Evolutionary conservation across 2,113 vertebrate species (phyloP).

Genomic region (Onychostruthus taczanowskii): DNA sequence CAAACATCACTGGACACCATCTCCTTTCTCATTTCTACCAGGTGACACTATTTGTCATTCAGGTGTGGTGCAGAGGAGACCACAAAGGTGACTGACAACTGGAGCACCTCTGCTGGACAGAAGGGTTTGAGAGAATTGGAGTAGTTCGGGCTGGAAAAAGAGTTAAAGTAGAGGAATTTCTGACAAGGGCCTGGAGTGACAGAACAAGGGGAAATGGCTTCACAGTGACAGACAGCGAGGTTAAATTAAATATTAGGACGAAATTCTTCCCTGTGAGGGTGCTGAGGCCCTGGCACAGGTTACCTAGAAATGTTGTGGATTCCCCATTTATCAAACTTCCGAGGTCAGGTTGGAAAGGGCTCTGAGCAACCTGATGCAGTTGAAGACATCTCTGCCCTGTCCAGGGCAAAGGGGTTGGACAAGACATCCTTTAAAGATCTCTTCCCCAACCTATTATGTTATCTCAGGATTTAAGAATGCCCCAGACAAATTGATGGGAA

Average conservation of each 20-base stretch:
- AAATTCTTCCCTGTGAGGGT: too few relatives aligned
- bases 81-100: neutral
- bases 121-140: accelerated
- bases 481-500: neutral
- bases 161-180: neutral
- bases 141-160: neutral
- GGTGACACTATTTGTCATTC: neutral
- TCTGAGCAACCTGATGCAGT: neutral
- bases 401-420: neutral
- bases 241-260: neutral
- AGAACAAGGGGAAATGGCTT: neutral
- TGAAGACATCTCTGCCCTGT: neutral
- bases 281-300: accelerated
- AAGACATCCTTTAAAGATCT: neutral
- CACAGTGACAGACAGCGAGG: neutral
- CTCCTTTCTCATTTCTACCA: neutral
- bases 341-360: neutral
- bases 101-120: neutral
- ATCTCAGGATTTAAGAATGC: neutral
- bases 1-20: accelerated
- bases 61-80: neutral
- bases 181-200: neutral
- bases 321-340: neutral
- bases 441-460: too few relatives aligned
- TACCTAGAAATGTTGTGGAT: neutral